These are phyloP conservation scores for Trichechus manatus DNA, from an alignment of 2,113 vertebrate species.

Conservation along the genomic window DNA sequence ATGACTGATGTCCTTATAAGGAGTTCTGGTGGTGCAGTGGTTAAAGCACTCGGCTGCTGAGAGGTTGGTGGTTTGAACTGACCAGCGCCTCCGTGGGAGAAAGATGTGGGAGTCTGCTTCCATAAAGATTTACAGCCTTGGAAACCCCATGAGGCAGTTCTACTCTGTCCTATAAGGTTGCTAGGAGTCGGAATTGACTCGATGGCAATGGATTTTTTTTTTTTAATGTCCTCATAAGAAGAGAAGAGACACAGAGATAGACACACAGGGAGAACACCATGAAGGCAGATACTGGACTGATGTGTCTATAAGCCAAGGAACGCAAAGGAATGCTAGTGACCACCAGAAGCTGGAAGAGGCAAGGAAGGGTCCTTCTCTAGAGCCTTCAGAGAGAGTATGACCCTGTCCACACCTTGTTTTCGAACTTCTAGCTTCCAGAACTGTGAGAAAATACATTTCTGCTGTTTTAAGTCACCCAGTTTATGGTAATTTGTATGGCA, in stretches of 20 bases:
- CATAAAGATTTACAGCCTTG: no score
- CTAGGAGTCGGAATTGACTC: no score
- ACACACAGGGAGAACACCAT: neutral
- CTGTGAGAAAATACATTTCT: neutral
- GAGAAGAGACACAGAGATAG: neutral
- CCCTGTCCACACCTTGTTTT: neutral
- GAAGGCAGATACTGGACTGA: neutral
- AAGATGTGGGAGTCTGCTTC: no score
- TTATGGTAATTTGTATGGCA: neutral
- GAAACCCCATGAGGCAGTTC: no score
- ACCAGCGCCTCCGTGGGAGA: no score
- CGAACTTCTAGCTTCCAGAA: neutral
- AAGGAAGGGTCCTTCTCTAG: neutral
- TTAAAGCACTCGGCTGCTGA: neutral
- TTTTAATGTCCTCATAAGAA: neutral
- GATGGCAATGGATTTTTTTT: no score
- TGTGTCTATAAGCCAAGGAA: neutral
- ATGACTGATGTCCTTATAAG: neutral
- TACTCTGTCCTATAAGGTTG: no score
- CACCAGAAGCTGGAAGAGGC: neutral
- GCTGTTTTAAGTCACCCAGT: neutral
- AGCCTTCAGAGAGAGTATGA: neutral
- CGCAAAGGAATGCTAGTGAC: neutral
- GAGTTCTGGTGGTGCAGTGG: neutral
- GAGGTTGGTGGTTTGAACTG: neutral